Base-by-base conservation (phyloP, 1,140 invertebrate species). In the Holotrichia oblita region DNA sequence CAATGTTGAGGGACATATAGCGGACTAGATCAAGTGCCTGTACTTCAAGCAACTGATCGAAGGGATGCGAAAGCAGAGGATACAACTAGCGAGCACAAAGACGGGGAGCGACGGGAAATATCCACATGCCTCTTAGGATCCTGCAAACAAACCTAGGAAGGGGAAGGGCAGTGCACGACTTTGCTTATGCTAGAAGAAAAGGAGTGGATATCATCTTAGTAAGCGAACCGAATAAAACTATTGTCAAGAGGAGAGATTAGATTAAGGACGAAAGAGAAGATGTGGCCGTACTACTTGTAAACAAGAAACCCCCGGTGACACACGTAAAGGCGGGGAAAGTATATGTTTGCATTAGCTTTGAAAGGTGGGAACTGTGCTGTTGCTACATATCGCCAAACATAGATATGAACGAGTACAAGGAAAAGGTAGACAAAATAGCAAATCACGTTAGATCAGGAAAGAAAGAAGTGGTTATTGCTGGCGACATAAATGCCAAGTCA, bases 321-420 rank as follows among this genome's bases (percentile, higher is more conserved):
- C 0, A 41, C n/a, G 41, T 44, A 8, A 34, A 17, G 4, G 6
- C 12, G 17, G 9, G 6, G 7, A 17, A 77, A 6, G 61, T 59
- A 20, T 77, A 44, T 22, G 8, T 77, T 4, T 1, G 77, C 2
- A 3, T 77, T 2, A 34, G 24, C 14, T 69, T 77, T 22, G 48
- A 73, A 6, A 22, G 48, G 8, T 77, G 20, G 17, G 42, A 64
- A 0, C 2, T 77, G 40, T 40, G 6, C 14, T 22, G 22, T 6
- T 77, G 24, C 44, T 77, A 77, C 44, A 77, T 77, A 41, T 77
- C 77, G 0, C 59, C 77, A 10, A 77, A 77, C 40, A 77, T 77
- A 6, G 12, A 1, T 12, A 73, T 77, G 9, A 22, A 73, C 6
- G 40, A 72, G 12, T 77, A 77, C 24, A 73, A 6, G 17, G 14